These are phyloP conservation scores for Momotus momota DNA, from an alignment of 2,797 vertebrate species.

Conservation along the genomic window DNA sequence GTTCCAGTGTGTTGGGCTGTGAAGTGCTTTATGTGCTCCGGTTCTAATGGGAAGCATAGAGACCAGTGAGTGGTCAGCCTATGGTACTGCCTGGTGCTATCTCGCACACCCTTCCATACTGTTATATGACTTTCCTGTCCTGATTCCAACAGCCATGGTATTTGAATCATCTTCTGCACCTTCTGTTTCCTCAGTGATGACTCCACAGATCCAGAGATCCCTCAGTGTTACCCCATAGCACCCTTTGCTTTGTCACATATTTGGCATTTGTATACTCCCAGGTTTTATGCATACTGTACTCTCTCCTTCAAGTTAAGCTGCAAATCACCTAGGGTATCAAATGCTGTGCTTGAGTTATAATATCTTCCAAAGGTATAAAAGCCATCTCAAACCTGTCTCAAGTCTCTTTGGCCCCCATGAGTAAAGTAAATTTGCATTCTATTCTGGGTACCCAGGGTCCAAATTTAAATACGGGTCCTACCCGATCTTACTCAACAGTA, in stretches of 20 bases:
- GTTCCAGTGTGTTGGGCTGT: background rate
- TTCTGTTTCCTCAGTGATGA: background rate
- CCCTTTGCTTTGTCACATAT: background rate
- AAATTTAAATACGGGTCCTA: background rate
- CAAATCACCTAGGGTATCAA: constrained; percentile 86
- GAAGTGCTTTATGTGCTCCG: rapidly evolving
- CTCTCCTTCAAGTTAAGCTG: constrained; percentile 88
- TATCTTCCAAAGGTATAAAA: constrained; percentile 92
- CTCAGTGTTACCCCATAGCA: background rate
- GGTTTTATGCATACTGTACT: constrained; percentile 91
- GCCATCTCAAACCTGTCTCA: constrained; percentile 78
- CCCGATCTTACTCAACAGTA: background rate
- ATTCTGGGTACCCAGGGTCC: background rate
- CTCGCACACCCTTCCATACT: rapidly evolving
- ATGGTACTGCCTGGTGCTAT: background rate
- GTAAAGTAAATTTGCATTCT: constrained; percentile 80
- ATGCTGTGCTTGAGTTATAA: constrained; percentile 87
- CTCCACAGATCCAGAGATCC: background rate
- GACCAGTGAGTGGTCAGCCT: rapidly evolving
- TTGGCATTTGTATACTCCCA: constrained; percentile 82
- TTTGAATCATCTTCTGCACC: background rate
- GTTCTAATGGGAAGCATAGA: background rate
- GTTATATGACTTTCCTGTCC: background rate
- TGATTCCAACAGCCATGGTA: background rate
- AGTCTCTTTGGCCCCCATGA: constrained; percentile 87